phyloP scores from a whole-genome alignment of 2,888 invertebrate species.

The Noctua comes region DNA sequence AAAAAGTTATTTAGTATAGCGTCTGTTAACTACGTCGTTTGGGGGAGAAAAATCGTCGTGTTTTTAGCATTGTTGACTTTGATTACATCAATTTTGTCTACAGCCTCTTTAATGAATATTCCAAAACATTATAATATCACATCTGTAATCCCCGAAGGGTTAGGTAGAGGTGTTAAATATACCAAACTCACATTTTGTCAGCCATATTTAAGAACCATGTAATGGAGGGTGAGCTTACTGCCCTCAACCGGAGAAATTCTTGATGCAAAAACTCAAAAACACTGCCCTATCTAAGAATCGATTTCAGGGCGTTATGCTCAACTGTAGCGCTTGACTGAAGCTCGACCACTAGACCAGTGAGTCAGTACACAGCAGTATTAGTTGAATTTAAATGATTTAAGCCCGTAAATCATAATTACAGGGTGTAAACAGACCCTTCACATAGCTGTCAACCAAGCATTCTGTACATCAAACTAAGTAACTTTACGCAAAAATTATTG shows the following conservation, averaged over 20 bases:
- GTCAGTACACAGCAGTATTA: neutral
- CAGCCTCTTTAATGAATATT: neutral
- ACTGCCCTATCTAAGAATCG: neutral
- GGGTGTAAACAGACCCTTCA: too few species aligned
- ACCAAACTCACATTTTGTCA: neutral
- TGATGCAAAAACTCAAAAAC: neutral
- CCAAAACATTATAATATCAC: neutral
- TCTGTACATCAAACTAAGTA: too few species aligned
- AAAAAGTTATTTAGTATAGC: conserved; percentile 18
- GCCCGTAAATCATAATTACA: neutral
- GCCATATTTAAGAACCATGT: neutral
- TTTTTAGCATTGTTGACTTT: conserved; percentile 6
- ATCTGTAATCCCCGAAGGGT: neutral
- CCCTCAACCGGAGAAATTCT: neutral
- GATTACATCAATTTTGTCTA: neutral
- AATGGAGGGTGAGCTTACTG: too few species aligned
- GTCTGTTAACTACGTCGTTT: neutral
- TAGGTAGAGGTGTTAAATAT: neutral
- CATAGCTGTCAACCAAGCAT: too few species aligned
- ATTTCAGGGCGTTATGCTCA: neutral
- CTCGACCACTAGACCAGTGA: neutral
- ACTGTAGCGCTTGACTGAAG: neutral
- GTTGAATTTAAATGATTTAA: neutral
- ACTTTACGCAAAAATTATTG: too few species aligned
- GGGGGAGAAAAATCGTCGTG: neutral